These are phyloP conservation scores for Trisateles emortualis DNA, from an alignment of 2,888 invertebrate genomes.

Conservation along the genomic window DNA sequence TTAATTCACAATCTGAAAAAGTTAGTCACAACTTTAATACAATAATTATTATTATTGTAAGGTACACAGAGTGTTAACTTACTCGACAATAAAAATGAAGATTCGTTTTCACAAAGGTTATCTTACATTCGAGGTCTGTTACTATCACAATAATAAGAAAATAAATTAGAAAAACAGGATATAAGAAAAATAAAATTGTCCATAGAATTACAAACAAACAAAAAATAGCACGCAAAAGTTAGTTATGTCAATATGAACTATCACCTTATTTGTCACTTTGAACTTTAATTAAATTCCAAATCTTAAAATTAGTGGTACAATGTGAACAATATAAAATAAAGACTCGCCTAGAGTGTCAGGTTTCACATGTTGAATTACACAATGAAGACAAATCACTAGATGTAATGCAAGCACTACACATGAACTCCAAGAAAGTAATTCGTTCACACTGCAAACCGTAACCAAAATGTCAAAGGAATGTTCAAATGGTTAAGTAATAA, in stretches of 20 bases:
- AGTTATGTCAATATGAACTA: conserved; percentile 79
- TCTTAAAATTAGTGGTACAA: conserved; percentile 80
- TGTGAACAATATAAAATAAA: conserved; percentile 60
- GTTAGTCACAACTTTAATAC: conserved; percentile 74
- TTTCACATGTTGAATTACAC: conserved; percentile 11
- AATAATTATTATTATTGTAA: conserved; percentile 54
- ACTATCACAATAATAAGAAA: conserved; percentile 81
- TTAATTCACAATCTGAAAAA: conserved; percentile 66
- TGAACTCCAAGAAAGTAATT: conserved; percentile 28
- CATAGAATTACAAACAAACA: conserved; percentile 72
- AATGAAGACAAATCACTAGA: conserved; percentile 10
- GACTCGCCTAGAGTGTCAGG: conserved; percentile 35
- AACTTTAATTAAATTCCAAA: conserved; percentile 81
- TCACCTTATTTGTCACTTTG: conserved; percentile 84
- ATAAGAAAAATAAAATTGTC: conserved; percentile 75
- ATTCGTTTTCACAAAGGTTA: conserved; percentile 73
- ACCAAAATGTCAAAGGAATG: conserved; percentile 85
- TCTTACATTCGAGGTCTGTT: conserved; percentile 82
- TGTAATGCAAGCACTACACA: conserved; percentile 21
- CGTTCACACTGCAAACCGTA: conserved; percentile 73
- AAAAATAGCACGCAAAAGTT: conserved; percentile 79
- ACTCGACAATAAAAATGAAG: conserved; percentile 69
- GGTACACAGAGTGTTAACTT: conserved; percentile 70
- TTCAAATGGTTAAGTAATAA: conserved; percentile 86
- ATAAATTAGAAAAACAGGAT: conserved; percentile 82